Conservation (phyloP, 2,113 vertebrate genomes). For the Catharus minimus region DNA sequence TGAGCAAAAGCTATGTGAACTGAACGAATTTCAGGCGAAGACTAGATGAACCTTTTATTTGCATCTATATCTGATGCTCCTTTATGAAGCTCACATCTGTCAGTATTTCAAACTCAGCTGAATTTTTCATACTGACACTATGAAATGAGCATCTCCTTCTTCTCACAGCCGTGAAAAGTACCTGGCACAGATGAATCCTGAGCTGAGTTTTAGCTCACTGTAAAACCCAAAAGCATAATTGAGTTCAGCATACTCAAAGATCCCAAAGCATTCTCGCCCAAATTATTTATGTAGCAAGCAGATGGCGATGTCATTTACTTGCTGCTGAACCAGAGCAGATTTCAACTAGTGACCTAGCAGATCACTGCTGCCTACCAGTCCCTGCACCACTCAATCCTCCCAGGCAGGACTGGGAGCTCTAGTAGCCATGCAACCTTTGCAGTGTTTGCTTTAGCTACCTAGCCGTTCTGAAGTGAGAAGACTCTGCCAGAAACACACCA, state of each 20-base stretch:
- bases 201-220: neutral
- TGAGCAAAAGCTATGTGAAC: neutral
- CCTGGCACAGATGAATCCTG: neutral
- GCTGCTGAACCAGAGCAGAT: neutral
- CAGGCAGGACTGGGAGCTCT: neutral
- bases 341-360: neutral
- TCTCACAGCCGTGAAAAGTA: neutral
- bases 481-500: neutral
- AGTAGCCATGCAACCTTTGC: neutral
- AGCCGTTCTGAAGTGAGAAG: neutral
- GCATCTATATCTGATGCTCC: neutral
- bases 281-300: slow-evolving; percentile 10
- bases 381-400: neutral
- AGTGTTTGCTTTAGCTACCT: neutral
- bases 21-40: neutral
- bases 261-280: neutral
- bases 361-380: neutral
- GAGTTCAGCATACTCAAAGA: neutral
- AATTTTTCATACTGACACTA: neutral
- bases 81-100: neutral
- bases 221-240: neutral
- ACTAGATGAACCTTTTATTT: neutral
- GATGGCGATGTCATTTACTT: neutral
- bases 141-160: neutral
- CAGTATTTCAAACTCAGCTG: neutral